Conservation (phyloP, 23 tunicate species). For the Styela clava region DNA sequence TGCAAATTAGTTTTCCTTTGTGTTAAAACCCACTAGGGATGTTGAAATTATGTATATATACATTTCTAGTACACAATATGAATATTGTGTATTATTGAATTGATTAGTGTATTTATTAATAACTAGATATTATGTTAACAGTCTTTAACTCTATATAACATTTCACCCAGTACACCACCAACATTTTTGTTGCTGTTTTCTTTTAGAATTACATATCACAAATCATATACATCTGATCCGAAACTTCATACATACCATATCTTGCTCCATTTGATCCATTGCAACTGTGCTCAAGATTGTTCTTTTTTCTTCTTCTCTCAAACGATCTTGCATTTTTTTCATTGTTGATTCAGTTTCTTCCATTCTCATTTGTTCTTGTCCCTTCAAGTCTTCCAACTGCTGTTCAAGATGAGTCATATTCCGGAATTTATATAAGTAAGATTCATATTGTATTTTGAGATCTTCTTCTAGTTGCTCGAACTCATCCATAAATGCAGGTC, state of each 20-base stretch:
- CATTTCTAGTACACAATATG: no score
- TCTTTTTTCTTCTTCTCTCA: conserved; percentile 77
- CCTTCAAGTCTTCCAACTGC: conserved; percentile 68
- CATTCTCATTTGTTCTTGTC: conserved; percentile 48
- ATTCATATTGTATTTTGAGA: conserved; percentile 74
- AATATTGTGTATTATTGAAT: no score
- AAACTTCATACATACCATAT: not conserved
- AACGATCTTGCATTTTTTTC: conserved; percentile 61
- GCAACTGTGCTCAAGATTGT: conserved; percentile 32
- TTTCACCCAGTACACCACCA: no score
- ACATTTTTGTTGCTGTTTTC: no score
- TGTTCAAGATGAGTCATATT: conserved; percentile 85
- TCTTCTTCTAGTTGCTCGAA: conserved; percentile 82
- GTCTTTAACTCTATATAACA: no score
- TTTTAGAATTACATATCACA: no score
- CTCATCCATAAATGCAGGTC: conserved; percentile 98
- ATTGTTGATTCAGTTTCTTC: conserved; percentile 62
- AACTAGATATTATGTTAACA: no score
- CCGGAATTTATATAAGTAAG: conserved; percentile 75
- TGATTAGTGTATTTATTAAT: no score
- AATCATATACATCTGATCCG: no score
- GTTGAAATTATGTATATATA: no score
- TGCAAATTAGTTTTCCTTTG: no score
- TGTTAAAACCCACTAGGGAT: no score
- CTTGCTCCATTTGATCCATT: not conserved